Percentiles rank a stretch among this genome's conserved stretches.
phyloP scores from a whole-genome alignment of 2,888 invertebrate genomes.

The Cheilosia impressa region DNA sequence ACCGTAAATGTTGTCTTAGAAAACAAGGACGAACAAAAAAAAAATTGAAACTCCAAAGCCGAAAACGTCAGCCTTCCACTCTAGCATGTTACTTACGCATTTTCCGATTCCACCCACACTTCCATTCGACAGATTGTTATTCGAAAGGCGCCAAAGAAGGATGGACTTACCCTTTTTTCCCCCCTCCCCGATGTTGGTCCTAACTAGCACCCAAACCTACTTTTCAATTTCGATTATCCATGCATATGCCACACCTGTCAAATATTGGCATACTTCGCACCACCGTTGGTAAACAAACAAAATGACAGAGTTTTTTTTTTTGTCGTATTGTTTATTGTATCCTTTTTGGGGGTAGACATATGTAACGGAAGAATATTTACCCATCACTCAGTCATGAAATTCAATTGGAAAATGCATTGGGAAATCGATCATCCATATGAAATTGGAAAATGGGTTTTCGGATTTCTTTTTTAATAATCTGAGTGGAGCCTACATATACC shows the following conservation, averaged over 20 bases:
- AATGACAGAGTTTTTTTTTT: slow-evolving; percentile 45
- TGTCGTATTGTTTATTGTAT: slow-evolving; percentile 22
- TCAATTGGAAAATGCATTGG: slow-evolving; percentile 68
- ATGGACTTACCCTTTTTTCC: slow-evolving; percentile 17
- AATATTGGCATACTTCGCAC: slow-evolving; percentile 67
- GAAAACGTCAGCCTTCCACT: too few relatives aligned
- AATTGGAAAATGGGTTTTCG: slow-evolving; percentile 49
- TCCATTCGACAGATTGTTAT: slow-evolving; percentile 55
- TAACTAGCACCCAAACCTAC: slow-evolving; percentile 49
- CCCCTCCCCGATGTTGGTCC: not conserved
- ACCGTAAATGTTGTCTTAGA: slow-evolving; percentile 55
- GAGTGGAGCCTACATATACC: slow-evolving; percentile 13
- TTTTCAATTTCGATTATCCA: slow-evolving; percentile 74
- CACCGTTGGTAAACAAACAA: slow-evolving; percentile 52
- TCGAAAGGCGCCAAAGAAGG: slow-evolving; percentile 10
- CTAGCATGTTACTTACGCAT: slow-evolving; percentile 39
- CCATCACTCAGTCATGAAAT: slow-evolving; percentile 62
- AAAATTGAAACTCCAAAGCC: not conserved
- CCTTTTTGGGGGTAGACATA: slow-evolving; percentile 24
- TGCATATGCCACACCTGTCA: slow-evolving; percentile 74
- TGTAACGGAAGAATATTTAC: slow-evolving; percentile 57
- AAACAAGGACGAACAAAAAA: slow-evolving; percentile 29
- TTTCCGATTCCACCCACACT: slow-evolving; percentile 54
- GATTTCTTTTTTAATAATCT: slow-evolving; percentile 44
- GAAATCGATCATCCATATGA: slow-evolving; percentile 61